Evolutionary conservation across 2,888 invertebrate genomes (phyloP).

Genomic region (Amiota communis): DNA sequence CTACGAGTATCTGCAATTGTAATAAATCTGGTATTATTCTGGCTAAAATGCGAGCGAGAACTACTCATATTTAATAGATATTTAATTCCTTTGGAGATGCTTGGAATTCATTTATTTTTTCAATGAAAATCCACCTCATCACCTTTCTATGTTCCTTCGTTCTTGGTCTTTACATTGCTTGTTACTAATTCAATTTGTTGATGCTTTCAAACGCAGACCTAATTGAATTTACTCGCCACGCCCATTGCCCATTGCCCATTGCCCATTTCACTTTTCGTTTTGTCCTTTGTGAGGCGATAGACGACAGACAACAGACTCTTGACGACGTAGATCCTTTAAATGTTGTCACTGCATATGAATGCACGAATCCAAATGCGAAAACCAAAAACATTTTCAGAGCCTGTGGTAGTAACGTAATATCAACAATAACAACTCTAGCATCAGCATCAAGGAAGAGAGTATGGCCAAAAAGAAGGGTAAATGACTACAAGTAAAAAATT

Average conservation of each 20-base stretch:
- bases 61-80: slow-evolving; percentile 7
- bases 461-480: background rate
- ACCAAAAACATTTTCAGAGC: background rate
- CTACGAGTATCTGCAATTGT: background rate
- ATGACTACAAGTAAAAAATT: background rate
- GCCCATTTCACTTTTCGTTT: slow-evolving; percentile 14
- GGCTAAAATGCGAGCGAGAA: background rate
- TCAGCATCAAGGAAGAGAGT: background rate
- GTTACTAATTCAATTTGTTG: slow-evolving; percentile 24
- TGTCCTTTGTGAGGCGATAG: background rate
- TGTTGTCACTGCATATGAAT: slow-evolving; percentile 20
- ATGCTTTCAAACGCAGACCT: slow-evolving; percentile 26
- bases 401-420: background rate
- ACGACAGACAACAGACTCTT: background rate
- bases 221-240: slow-evolving; percentile 25
- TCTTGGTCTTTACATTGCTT: background rate
- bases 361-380: slow-evolving; percentile 9
- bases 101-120: background rate
- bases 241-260: background rate
- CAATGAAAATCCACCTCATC: background rate
- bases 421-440: background rate
- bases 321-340: slow-evolving; percentile 11
- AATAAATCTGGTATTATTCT: background rate
- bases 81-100: slow-evolving; percentile 22
- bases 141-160: background rate